A percentile compares a stretch with the other conserved stretches of the same genome.
Evolutionary conservation across 2,797 vertebrate genomes (phyloP).

Genomic region (Xyrichtys novacula): DNA sequence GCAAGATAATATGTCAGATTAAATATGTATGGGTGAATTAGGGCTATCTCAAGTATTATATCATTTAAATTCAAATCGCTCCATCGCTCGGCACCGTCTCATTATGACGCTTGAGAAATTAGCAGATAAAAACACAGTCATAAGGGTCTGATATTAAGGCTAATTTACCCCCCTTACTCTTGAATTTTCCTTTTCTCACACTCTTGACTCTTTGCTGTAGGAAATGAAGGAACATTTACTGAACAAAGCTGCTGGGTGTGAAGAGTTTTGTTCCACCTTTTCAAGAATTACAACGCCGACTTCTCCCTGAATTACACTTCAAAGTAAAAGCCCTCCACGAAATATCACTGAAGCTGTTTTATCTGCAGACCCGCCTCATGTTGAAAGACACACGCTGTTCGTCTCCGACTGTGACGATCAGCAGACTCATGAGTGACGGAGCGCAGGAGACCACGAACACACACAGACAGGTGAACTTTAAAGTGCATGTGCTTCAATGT

Average conservation of each 20-base stretch:
- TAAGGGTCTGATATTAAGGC: constrained; percentile 78
- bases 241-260: constrained; percentile 59
- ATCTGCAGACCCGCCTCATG: constrained; percentile 45
- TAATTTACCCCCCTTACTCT: constrained; percentile 70
- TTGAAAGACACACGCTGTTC: constrained; percentile 42
- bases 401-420: no score
- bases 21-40: constrained; percentile 90
- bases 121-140: constrained; percentile 85
- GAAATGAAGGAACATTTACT: constrained; percentile 62
- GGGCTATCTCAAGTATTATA: constrained; percentile 86
- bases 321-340: constrained; percentile 41
- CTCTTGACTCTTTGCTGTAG: constrained; percentile 53
- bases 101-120: constrained; percentile 86
- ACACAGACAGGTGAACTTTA: no score
- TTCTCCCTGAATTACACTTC: constrained; percentile 59
- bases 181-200: constrained; percentile 42
- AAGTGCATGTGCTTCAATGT: no score
- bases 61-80: constrained; percentile 89
- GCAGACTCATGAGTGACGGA: constrained; percentile 47
- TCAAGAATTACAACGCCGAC: constrained; percentile 54
- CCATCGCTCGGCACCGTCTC: constrained; percentile 80
- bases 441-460: no score
- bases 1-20: constrained; percentile 87
- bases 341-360: constrained; percentile 31
- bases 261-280: constrained; percentile 54